Evolutionary conservation across 1,140 invertebrate species (phyloP).

Genomic region (Drosophila mauritiana): DNA sequence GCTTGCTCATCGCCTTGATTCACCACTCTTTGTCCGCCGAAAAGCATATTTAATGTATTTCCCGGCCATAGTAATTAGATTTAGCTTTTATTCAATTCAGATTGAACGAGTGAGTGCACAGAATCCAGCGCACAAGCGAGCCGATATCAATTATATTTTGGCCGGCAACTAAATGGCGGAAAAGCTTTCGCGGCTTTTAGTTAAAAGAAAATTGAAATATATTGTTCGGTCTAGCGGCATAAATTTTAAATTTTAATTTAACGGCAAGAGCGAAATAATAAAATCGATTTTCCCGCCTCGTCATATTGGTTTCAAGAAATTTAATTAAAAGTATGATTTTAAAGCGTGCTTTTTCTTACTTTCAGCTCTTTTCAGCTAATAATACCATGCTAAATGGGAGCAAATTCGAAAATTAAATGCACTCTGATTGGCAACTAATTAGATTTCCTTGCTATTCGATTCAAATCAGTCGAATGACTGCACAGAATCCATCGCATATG

Average conservation of each 20-base stretch:
- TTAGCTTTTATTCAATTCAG: constrained; percentile 39
- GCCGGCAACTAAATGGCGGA: constrained; percentile 12
- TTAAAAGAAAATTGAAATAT: background rate
- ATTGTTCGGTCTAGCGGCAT: background rate
- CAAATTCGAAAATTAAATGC: background rate
- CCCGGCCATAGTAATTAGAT: constrained; percentile 47
- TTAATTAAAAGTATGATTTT: background rate
- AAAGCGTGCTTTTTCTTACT: too few species aligned
- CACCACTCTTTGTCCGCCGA: constrained; percentile 2
- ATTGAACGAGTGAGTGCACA: constrained; percentile 28
- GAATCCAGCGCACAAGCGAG: constrained; percentile 4
- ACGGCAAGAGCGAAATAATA: background rate
- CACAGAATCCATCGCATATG: constrained; percentile 26
- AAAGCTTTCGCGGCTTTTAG: constrained; percentile 22
- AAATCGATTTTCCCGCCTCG: background rate
- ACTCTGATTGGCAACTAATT: constrained; percentile 27
- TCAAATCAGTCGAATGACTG: constrained; percentile 37
- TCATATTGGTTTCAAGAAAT: background rate
- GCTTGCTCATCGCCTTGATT: constrained; percentile 26
- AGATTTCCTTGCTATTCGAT: constrained; percentile 33
- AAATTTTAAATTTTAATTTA: background rate
- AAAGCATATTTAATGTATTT: constrained; percentile 64
- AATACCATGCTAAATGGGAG: background rate
- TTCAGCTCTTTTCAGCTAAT: too few species aligned
- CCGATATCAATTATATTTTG: constrained; percentile 44